Evolutionary conservation across 2,113 vertebrate genomes (phyloP), one percentile per base, ranked within the genome.

Genomic region (Psittacara wagleri): DNA sequence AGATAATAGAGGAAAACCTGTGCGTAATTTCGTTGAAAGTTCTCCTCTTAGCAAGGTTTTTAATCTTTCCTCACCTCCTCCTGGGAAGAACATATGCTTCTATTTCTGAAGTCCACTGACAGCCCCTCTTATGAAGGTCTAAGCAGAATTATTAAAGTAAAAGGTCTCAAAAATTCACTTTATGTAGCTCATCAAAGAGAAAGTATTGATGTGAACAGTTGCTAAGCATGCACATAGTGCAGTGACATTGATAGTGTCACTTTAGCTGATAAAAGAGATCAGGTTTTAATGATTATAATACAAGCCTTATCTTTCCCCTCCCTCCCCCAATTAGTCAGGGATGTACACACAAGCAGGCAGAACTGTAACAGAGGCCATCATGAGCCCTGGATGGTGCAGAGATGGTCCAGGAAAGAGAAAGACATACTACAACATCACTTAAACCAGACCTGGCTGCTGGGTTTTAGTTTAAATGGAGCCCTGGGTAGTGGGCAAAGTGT

Each of bases 11-110:
- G 29, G 17, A 86, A 92, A 93, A 25, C 22, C 37, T 46, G 52
- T 41, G 29, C 0, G 1, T 66, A 73, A 88, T 90, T 90, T 77
- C 88, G 66, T 62, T 90, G 33, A 73, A 94, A 73, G 37, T 87
- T 80, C 66, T 88, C 46, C 49, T 64, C 4, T 1, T 66, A 76
- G 44, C 31, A 83, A 90, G 59, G 59, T 83, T 92, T 95, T 73
- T 83, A 79, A 91, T 94, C 88, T 87, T 90, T 88, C 29, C 57
- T 91, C 19, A 66, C 37, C 33, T 80, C 82, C 85, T 94, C 49
- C n/a, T 80, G 94, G 72, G 74, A 85, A 14, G 59, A 95, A 76
- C 68, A 57, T 72, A 74, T 23, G 48, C 79, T 93, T 86, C 90
- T 92, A 41, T 85, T 92, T 92, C 85, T 83, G 85, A 97, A 95